phyloP scores from a whole-genome alignment of 2,113 vertebrate genomes.

The human region DNA sequence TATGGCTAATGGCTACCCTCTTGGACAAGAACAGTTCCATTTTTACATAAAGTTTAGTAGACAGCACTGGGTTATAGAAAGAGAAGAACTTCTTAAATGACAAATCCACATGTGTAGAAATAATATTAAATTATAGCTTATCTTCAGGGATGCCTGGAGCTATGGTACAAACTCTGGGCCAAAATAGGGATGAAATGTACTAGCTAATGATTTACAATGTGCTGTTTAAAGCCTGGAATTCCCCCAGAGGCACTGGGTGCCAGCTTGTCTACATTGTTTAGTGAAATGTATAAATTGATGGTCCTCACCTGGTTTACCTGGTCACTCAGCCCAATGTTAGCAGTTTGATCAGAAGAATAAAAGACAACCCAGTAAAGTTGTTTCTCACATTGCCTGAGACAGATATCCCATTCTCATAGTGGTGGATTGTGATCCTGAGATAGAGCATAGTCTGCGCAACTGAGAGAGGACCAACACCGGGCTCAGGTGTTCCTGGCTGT shows the following conservation, averaged over 20 bases:
- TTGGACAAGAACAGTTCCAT: background rate
- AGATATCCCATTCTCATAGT: background rate
- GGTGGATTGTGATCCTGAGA: background rate
- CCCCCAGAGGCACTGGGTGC: background rate
- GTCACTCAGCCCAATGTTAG: background rate
- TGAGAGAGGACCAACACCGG: background rate
- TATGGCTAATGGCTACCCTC: background rate
- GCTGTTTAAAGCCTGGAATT: constrained; percentile 20
- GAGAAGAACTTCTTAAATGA: background rate
- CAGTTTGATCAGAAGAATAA: background rate
- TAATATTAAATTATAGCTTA: background rate
- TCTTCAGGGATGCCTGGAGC: background rate
- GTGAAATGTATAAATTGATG: background rate
- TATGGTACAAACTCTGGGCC: background rate
- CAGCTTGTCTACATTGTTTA: constrained; percentile 6
- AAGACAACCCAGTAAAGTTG: background rate
- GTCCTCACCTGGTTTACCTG: background rate
- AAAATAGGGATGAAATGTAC: background rate
- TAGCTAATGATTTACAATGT: constrained; percentile 13
- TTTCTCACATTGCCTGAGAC: background rate
- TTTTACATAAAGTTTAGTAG: background rate
- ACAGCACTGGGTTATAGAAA: background rate
- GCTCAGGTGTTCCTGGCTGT: background rate
- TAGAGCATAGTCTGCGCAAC: background rate
- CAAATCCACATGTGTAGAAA: background rate